Evolutionary conservation across 2,888 invertebrate genomes (phyloP), one percentile per base, ranked within the genome.

Genomic region (Dynastes tityus): DNA sequence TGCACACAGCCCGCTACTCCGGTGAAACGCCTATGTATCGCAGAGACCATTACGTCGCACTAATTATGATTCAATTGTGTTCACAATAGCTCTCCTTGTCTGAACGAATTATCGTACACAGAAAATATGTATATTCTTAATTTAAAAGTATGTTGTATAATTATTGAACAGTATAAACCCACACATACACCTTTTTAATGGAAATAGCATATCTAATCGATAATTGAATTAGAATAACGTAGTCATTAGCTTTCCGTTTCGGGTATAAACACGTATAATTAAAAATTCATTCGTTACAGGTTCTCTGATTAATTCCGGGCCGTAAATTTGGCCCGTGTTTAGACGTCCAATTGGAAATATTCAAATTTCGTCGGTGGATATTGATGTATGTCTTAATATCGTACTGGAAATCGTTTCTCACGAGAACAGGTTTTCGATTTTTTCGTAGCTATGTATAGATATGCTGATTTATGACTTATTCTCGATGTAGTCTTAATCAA

Each of bases 301-400:
- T 22, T n/a, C n/a, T 0, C 16, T 61, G 61, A 61, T 61, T 61
- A 61, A 61, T 61, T 27, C 22, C 45, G 61, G 16, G 22, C 29
- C 29, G 16, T 61, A 61, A 22, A 29, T 29, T 29, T 61, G 61
- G 16, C 61, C 22, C 2, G 61, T 27, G 61, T 9, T 29, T 61
- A 27, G 22, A 9, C 61, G 61, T 27, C 27, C 29, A 61, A 61
- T 61, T 61, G 11, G 6, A 61, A 61, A 61, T 29, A 61, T 61
- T 61, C 29, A 61, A 61, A 61, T 61, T 16, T 61, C 61, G 9
- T 27, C 29, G 22, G 22, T 27, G 22, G 61, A 61, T 27, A 29
- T 61, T 61, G 61, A 61, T 61, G 61, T 27, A 61, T 61, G 61
- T 61, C 61, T 61, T 61, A 61, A 61, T 61, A 61, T 61, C 8